phyloP scores from a whole-genome alignment of 2,113 vertebrate genomes.

The Silurus asotus region DNA sequence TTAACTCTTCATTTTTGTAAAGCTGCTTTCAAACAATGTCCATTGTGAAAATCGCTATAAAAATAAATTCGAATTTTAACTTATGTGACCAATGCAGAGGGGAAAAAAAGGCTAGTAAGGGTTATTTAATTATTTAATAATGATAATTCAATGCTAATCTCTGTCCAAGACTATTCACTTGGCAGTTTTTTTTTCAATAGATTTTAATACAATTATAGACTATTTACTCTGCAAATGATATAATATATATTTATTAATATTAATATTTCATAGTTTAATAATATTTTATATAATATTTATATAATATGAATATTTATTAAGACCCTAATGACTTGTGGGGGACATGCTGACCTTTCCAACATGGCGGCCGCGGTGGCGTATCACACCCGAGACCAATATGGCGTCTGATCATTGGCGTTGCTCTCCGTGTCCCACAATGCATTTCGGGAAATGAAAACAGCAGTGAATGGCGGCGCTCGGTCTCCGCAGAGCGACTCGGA shows the following conservation, averaged over 20 bases:
- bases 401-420: not conserved
- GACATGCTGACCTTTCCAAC: not conserved
- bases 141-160: not conserved
- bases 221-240: too few species aligned
- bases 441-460: conserved; percentile 56
- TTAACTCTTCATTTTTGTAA: too few species aligned
- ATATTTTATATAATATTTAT: too few species aligned
- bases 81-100: too few species aligned
- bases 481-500: conserved; percentile 62
- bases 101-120: not conserved
- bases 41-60: not conserved
- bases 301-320: too few species aligned
- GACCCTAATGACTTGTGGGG: not conserved
- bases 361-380: not conserved
- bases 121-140: not conserved
- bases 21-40: too few species aligned
- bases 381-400: not conserved
- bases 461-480: conserved; percentile 55
- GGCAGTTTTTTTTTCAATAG: too few species aligned
- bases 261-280: too few species aligned
- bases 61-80: not conserved
- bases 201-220: too few species aligned
- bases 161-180: not conserved
- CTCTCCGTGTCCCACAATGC: conserved; percentile 69
- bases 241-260: too few species aligned